A percentile compares a stretch with the other conserved stretches of the same genome.
Conservation (phyloP, 2,113 vertebrate genomes). For the Phylloscopus whistleri region DNA sequence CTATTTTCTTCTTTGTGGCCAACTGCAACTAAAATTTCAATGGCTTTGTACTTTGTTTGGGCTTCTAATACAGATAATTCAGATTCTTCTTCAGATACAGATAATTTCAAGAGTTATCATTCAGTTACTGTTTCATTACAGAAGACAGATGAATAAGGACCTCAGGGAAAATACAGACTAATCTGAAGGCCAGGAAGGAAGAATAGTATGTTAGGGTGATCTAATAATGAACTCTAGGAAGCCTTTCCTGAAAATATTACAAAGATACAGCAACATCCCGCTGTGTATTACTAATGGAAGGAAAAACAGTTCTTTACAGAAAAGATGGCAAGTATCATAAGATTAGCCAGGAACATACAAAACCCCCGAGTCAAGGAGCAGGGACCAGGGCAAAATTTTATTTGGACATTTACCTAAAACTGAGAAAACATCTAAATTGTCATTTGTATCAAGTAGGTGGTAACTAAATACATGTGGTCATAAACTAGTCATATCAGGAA, state of each 20-base stretch:
- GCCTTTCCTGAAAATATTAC: neutral
- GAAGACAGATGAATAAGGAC: neutral
- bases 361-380: neutral
- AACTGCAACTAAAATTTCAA: too few species aligned
- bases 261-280: neutral
- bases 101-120: neutral
- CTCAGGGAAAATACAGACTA: neutral
- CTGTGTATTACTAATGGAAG: neutral
- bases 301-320: neutral
- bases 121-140: neutral
- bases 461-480: neutral
- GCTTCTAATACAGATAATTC: too few species aligned
- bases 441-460: neutral
- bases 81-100: neutral
- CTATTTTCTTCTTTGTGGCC: too few species aligned
- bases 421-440: neutral
- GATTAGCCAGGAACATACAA: neutral
- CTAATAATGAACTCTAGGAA: neutral
- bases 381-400: neutral
- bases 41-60: too few species aligned
- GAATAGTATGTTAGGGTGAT: neutral
- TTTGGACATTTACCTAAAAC: neutral
- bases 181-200: neutral
- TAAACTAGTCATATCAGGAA: neutral
- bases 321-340: neutral